Base-by-base conservation (phyloP, 2,113 vertebrate species). In the Sander vitreus region DNA sequence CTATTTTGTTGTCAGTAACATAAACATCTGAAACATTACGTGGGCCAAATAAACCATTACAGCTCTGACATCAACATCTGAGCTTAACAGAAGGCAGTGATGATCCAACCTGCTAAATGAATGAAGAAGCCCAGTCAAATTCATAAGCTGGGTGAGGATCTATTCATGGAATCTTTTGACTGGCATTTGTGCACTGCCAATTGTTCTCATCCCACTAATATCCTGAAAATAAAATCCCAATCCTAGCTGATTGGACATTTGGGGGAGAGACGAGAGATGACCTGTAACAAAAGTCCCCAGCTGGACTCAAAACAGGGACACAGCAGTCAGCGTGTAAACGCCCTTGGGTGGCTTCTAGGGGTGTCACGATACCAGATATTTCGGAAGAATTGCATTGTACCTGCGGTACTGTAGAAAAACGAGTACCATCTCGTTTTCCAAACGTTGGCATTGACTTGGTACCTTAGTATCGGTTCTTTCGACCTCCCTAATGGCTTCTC, bases 281-380 rank as follows among this genome's bases (percentile, higher is more conserved):
- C 14, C 1, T 30, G 43, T 23, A 15, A 45, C 16, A 14, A 54
- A 67, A n/a, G 45, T 50, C 66, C 45, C 18, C 59, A 66, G 72
- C 66, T 72, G 66, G 53, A 66, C 48, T 59, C 12, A 6, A 65
- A 76, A 33, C 73, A 67, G 66, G 16, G 18, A 68, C 27, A 53
- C 13, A 23, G 39, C 48, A 55, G 62, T 25, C 59, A 30, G 27
- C 12, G 1, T 47, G 43, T 55, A 19, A 23, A 66, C 27, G 0
- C 57, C 39, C 30, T 58, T 15, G 39, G 39, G 39, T 43, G 39
- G 39, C 39, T 43, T 43, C 39, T 3, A 11, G 10, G 39, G 10
- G 39, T 43, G 39, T 43, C 39, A 43, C 39, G 10, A 43, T 43
- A 11, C 39, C 39, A 43, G 39, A 43, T 43, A 43, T 11, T 3